phyloP scores from a whole-genome alignment of 2,888 invertebrate genomes.

The Autographa gamma region DNA sequence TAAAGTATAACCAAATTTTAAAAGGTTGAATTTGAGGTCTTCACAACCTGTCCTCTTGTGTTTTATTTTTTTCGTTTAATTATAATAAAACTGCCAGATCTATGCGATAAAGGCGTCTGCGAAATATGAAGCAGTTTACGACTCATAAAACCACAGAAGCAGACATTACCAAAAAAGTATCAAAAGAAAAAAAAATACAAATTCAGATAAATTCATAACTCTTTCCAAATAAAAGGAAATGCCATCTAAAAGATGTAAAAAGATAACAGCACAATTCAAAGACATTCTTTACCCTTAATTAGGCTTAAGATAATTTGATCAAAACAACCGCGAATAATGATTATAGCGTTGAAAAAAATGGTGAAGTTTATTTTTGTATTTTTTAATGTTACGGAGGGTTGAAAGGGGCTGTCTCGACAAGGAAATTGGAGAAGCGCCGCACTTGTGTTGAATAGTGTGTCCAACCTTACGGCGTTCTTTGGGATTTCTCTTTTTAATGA shows the following conservation, averaged over 20 bases:
- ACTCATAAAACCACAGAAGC: neutral
- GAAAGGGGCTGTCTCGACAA: constrained; percentile 67
- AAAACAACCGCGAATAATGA: constrained; percentile 58
- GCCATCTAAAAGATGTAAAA: constrained; percentile 27
- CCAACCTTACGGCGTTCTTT: constrained; percentile 35
- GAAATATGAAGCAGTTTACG: neutral
- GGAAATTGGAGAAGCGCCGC: constrained; percentile 71
- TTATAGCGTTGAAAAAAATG: constrained; percentile 42
- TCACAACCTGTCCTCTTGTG: no score
- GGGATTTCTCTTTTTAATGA: constrained; percentile 15
- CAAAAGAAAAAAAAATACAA: constrained; percentile 22
- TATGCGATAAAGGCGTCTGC: neutral
- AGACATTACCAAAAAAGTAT: neutral
- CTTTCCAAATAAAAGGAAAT: constrained; percentile 35
- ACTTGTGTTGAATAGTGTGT: constrained; percentile 56
- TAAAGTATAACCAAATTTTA: no score
- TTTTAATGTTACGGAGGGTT: constrained; percentile 66
- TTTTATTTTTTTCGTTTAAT: neutral
- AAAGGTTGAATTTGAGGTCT: no score
- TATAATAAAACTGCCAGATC: no score
- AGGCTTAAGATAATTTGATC: constrained; percentile 64
- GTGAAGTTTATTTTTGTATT: constrained; percentile 52
- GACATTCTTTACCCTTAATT: constrained; percentile 59
- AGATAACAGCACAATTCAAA: constrained; percentile 51
- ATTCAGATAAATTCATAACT: constrained; percentile 48